A percentile compares a stretch with the other conserved stretches of the same genome.
Evolutionary conservation across 2,888 invertebrate species (phyloP).

Genomic region (Acrobasis repandana): DNA sequence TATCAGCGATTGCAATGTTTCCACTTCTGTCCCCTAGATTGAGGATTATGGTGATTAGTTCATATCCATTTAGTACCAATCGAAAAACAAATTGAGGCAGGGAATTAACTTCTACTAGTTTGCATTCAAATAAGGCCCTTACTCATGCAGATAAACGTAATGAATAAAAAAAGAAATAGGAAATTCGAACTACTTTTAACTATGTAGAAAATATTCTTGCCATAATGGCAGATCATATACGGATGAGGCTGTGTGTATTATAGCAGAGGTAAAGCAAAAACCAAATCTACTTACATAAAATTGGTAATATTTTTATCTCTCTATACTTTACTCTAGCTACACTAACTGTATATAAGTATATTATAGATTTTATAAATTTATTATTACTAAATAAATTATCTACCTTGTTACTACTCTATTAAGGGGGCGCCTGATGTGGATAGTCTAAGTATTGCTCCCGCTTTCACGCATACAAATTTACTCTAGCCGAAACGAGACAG

Average conservation of each 20-base stretch:
- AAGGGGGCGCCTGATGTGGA: too few relatives aligned
- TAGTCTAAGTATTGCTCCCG: too few relatives aligned
- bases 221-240: not conserved
- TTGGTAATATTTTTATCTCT: too few relatives aligned
- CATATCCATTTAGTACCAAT: slow-evolving; percentile 34
- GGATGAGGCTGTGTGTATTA: not conserved
- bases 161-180: slow-evolving; percentile 5
- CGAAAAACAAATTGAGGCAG: slow-evolving; percentile 21
- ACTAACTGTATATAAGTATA: too few relatives aligned
- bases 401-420: too few relatives aligned
- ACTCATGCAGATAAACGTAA: slow-evolving; percentile 12
- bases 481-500: too few relatives aligned
- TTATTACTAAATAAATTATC: too few relatives aligned
- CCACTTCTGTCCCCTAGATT: slow-evolving; percentile 55
- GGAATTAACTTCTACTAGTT: slow-evolving; percentile 14
- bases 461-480: too few relatives aligned
- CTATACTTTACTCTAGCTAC: too few relatives aligned
- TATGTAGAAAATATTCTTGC: slow-evolving; percentile 9
- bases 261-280: not conserved
- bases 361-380: too few relatives aligned
- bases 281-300: too few relatives aligned
- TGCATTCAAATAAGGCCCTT: slow-evolving; percentile 12
- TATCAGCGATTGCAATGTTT: slow-evolving; percentile 66
- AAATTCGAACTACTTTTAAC: slow-evolving; percentile 2
- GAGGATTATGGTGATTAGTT: slow-evolving; percentile 49